Conservation (phyloP, 2,888 invertebrate genomes). For the Craniophora ligustri region DNA sequence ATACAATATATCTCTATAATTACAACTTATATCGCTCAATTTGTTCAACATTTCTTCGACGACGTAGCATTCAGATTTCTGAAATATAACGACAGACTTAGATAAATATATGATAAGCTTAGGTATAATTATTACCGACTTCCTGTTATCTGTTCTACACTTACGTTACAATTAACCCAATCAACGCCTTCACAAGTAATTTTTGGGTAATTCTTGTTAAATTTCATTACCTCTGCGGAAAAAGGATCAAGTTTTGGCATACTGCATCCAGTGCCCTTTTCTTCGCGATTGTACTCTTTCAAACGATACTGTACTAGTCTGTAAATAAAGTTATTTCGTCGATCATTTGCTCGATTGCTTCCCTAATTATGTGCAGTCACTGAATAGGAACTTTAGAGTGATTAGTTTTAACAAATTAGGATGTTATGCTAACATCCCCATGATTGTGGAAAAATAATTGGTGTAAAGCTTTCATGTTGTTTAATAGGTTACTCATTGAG, state of each 20-base stretch:
- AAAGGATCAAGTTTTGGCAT: constrained; percentile 80
- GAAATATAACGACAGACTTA: too few species aligned
- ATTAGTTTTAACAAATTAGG: too few species aligned
- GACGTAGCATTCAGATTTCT: constrained; percentile 84
- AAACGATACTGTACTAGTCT: constrained; percentile 9
- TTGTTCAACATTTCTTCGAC: constrained; percentile 61
- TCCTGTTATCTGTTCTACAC: constrained; percentile 61
- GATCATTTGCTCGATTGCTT: not conserved
- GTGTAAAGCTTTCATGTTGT: too few species aligned
- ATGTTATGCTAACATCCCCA: too few species aligned
- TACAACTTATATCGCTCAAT: constrained; percentile 76
- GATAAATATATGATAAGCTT: too few species aligned
- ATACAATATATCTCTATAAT: constrained; percentile 91
- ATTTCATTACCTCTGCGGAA: constrained; percentile 92
- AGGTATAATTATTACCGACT: too few species aligned
- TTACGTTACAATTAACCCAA: constrained; percentile 94
- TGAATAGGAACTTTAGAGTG: too few species aligned
- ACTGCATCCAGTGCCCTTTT: constrained; percentile 74
- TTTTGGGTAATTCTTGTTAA: constrained; percentile 89
- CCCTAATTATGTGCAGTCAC: too few species aligned
- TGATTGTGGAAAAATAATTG: too few species aligned
- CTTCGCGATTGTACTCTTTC: constrained; percentile 52
- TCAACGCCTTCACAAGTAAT: constrained; percentile 91
- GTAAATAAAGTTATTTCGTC: constrained; percentile 26
- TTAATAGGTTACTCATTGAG: too few species aligned